Base-by-base conservation (phyloP, 2,797 vertebrate genomes). In the Semaprochilodus insignis region DNA sequence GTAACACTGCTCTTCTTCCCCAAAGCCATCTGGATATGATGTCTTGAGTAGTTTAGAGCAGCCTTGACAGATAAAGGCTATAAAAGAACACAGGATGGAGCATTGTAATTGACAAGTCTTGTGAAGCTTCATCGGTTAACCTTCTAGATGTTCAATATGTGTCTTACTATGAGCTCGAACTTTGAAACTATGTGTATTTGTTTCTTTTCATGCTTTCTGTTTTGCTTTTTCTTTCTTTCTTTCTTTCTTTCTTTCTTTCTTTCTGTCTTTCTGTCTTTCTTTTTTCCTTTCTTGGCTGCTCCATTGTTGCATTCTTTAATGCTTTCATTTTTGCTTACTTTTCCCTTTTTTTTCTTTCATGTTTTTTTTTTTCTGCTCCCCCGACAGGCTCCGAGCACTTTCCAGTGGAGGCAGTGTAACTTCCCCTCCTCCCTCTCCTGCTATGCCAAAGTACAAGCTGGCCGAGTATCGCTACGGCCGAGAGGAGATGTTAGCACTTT, bases 401-500 rank as follows among this genome's bases (percentile, higher is more conserved):
- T 97, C 97, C 91, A 96, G 97, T 85, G 97, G 97, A 87, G 96
- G 96, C 89, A 97, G 95, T 81, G 94, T 97, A 91, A 95, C 95
- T 77, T 98, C 97, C 92, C 97, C 97, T 80, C 97, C 97, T 89
- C 96, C 97, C 74, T 98, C 97, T 90, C 97, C 97, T 52, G 97
- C 97, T 94, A 97, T 97, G 96, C 97, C 97, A 96, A 98, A 98
- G 93, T 98, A 97, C 94, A 98, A 98, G 94, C 94, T 98, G 92
- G 97, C 97, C 81, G 97, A 97, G 86, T 97, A 97, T 90, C 97
- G 97, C 90, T 98, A 98, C 16, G 97, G 97, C 91, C 94, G 97
- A 90, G 97, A 98, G 93, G 97, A 98, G 94, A 98, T 97, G 97
- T 93, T 98, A 95, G 97, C 97, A 94, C 97, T 98, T 96, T 97